These are phyloP conservation scores for Danio kyathit DNA, from an alignment of 2,797 vertebrate species.

Conservation along the genomic window DNA sequence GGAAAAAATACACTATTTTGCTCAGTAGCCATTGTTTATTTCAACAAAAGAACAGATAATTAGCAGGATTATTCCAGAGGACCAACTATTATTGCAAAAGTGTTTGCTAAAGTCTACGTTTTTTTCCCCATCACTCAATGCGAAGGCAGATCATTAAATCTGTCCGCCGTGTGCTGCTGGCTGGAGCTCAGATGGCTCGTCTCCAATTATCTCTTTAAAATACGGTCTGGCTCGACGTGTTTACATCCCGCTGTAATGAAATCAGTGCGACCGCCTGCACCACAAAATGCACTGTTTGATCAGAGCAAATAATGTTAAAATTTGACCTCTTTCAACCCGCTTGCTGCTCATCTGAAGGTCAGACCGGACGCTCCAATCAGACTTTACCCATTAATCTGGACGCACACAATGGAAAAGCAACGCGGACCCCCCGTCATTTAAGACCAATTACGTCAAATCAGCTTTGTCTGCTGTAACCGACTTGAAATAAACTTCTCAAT, in stretches of 20 bases:
- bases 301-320: conserved; percentile 29
- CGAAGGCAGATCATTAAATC: no score
- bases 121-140: neutral
- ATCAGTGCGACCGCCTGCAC: conserved; percentile 37
- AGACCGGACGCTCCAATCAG: neutral
- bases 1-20: neutral
- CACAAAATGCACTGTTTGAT: conserved; percentile 45
- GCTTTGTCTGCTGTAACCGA: conserved; percentile 60
- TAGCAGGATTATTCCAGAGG: neutral
- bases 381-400: conserved; percentile 22
- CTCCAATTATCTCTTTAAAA: conserved; percentile 66
- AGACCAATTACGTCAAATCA: conserved; percentile 68
- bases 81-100: conserved; percentile 41
- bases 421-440: conserved; percentile 60
- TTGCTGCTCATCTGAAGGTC: conserved; percentile 3
- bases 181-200: conserved; percentile 45
- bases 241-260: conserved; percentile 63
- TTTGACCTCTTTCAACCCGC: neutral
- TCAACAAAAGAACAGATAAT: neutral
- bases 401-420: conserved; percentile 64
- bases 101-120: conserved; percentile 21
- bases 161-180: conserved; percentile 5
- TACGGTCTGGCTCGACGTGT: conserved; percentile 59
- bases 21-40: neutral
- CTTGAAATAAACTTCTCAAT: conserved; percentile 61